phyloP scores from a whole-genome alignment of 1,140 invertebrate genomes.

The Rhynchophorus ferrugineus region DNA sequence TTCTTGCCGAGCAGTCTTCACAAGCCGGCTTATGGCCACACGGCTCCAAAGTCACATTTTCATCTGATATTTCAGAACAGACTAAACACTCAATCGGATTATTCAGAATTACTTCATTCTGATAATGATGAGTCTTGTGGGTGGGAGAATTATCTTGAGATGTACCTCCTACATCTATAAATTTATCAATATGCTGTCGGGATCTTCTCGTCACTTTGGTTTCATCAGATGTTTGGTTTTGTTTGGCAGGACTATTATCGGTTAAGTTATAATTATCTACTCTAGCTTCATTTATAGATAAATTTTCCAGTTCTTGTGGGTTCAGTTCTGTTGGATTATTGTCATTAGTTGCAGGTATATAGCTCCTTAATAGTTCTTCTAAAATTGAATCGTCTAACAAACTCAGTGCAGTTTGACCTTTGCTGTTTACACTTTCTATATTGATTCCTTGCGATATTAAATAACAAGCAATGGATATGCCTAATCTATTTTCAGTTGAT shows the following conservation, averaged over 20 bases:
- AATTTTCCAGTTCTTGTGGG: slow-evolving; percentile 19
- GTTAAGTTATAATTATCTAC: slow-evolving; percentile 36
- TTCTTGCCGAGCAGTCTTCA: slow-evolving; percentile 65
- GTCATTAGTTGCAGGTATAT: slow-evolving; percentile 33
- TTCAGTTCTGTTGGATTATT: slow-evolving; percentile 28
- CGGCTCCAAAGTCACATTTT: slow-evolving; percentile 61
- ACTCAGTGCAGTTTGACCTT: slow-evolving; percentile 57
- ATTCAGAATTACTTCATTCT: slow-evolving; percentile 15
- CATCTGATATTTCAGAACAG: slow-evolving; percentile 59
- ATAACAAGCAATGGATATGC: slow-evolving; percentile 61
- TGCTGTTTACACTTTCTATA: slow-evolving; percentile 57
- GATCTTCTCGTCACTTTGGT: slow-evolving; percentile 25
- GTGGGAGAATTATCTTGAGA: slow-evolving; percentile 36
- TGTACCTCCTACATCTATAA: slow-evolving; percentile 27
- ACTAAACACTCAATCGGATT: slow-evolving; percentile 60
- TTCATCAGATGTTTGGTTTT: slow-evolving; percentile 19
- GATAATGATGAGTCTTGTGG: slow-evolving; percentile 36
- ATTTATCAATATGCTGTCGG: slow-evolving; percentile 28
- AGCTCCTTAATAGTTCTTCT: slow-evolving; percentile 37
- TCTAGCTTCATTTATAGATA: slow-evolving; percentile 25
- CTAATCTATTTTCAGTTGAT: slow-evolving; percentile 41
- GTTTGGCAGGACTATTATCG: slow-evolving; percentile 24
- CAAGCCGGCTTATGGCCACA: slow-evolving; percentile 70
- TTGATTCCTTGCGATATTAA: slow-evolving; percentile 59
- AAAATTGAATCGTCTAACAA: slow-evolving; percentile 40